Percentiles rank a stretch among this genome's conserved stretches.
Evolutionary conservation across 2,888 invertebrate genomes (phyloP).

Genomic region (Cremastinae sp.): DNA sequence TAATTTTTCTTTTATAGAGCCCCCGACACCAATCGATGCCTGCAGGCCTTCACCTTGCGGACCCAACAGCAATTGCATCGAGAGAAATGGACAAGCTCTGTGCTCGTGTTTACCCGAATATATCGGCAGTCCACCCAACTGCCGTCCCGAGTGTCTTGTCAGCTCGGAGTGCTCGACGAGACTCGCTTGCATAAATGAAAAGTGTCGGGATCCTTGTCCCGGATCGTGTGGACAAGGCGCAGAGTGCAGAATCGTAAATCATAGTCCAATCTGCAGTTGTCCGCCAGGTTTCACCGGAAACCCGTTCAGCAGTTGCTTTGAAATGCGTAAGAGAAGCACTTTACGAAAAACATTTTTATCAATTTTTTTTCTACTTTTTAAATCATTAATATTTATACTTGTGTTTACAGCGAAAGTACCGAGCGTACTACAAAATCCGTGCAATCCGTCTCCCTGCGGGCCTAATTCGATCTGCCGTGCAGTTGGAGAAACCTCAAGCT

Average conservation of each 20-base stretch:
- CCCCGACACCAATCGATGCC: slow-evolving; percentile 68
- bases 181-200: slow-evolving; percentile 82
- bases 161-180: slow-evolving; percentile 79
- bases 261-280: slow-evolving; percentile 82
- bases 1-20: slow-evolving; percentile 55
- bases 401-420: no score
- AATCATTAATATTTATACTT: no score
- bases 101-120: slow-evolving; percentile 80
- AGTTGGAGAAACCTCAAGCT: slow-evolving; percentile 80
- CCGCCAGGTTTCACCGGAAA: slow-evolving; percentile 77
- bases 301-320: slow-evolving; percentile 78
- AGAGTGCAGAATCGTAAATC: slow-evolving; percentile 81
- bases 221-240: slow-evolving; percentile 82
- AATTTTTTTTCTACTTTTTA: neutral
- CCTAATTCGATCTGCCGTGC: slow-evolving; percentile 81
- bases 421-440: slow-evolving; percentile 85
- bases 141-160: slow-evolving; percentile 81
- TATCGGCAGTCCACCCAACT: slow-evolving; percentile 80
- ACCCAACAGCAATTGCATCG: slow-evolving; percentile 81
- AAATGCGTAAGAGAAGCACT: slow-evolving; percentile 65
- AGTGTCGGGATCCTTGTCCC: slow-evolving; percentile 82
- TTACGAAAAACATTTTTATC: neutral
- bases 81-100: slow-evolving; percentile 79
- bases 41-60: slow-evolving; percentile 82
- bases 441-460: slow-evolving; percentile 85